Conservation (phyloP, 2,797 vertebrate genomes). For the Xerus rutilus region DNA sequence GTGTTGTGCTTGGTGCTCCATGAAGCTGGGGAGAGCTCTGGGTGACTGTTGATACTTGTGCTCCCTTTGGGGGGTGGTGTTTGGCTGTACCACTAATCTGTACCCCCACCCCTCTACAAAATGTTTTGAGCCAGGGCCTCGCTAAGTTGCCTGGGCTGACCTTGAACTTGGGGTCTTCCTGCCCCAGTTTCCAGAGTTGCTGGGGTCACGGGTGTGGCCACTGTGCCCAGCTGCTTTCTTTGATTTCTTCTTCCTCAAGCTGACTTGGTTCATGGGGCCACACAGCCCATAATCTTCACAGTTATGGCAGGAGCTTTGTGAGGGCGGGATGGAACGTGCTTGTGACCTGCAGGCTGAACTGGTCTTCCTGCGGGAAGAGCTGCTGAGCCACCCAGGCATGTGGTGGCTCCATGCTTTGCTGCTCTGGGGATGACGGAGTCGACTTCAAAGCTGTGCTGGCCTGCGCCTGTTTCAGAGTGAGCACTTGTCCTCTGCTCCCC, state of each 20-base stretch:
- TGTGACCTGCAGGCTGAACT: slow-evolving; percentile 51
- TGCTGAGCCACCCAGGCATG: background rate
- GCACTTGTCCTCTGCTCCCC: too few species aligned
- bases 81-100: too few species aligned
- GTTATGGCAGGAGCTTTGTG: background rate
- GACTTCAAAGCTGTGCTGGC: background rate
- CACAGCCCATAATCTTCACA: slow-evolving; percentile 11
- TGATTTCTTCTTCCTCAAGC: background rate
- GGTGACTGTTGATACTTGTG: background rate
- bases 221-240: background rate
- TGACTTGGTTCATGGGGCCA: background rate
- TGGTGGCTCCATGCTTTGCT: background rate
- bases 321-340: background rate
- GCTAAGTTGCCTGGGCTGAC: too few species aligned
- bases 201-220: too few species aligned
- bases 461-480: background rate
- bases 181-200: too few species aligned
- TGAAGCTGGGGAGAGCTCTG: background rate
- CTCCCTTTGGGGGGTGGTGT: background rate
- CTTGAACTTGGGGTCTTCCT: too few species aligned
- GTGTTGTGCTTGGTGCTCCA: rapidly evolving
- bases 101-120: too few species aligned
- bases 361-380: slow-evolving; percentile 48
- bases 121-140: too few species aligned
- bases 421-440: background rate